These are phyloP conservation scores for Theocolax elegans DNA, from an alignment of 1,140 invertebrate species.

Conservation along the genomic window DNA sequence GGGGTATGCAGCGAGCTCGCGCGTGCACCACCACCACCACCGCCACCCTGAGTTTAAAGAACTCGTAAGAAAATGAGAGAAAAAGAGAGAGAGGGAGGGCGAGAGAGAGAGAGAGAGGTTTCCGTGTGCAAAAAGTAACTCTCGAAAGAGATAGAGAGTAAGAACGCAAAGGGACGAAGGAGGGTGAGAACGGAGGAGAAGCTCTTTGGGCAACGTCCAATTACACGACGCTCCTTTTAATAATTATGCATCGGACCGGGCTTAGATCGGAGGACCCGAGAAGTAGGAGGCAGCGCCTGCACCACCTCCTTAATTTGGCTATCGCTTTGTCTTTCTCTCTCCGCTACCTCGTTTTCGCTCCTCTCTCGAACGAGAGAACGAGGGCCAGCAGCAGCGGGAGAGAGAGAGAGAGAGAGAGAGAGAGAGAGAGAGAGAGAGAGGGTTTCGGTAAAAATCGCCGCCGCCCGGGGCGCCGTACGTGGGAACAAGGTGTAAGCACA, in stretches of 20 bases:
- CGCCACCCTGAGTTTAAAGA: constrained; percentile 20
- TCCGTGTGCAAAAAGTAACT: too few species aligned
- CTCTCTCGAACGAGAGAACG: background rate
- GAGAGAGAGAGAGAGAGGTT: background rate
- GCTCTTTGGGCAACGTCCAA: constrained; percentile 48
- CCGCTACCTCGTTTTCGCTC: constrained; percentile 31
- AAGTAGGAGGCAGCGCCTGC: constrained; percentile 45
- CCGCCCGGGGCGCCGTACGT: constrained; percentile 57
- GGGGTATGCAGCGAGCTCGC: background rate
- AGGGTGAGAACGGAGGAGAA: constrained; percentile 2
- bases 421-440: constrained; percentile 21
- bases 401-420: constrained; percentile 9
- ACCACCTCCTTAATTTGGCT: constrained; percentile 59
- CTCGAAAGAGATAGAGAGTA: background rate
- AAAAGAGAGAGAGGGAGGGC: constrained; percentile 10
- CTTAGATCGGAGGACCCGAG: constrained; percentile 23
- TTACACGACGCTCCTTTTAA: constrained; percentile 63
- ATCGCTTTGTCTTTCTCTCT: constrained; percentile 27
- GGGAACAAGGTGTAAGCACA: constrained; percentile 51
- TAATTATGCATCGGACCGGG: constrained; percentile 59
- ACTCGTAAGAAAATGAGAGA: background rate
- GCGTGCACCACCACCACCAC: background rate
- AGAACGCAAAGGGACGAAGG: constrained; percentile 23
- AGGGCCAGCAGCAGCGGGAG: background rate
- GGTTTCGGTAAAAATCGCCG: constrained; percentile 54